phyloP scores from a whole-genome alignment of 2,113 vertebrate genomes.

The Tachysurus vachellii region DNA sequence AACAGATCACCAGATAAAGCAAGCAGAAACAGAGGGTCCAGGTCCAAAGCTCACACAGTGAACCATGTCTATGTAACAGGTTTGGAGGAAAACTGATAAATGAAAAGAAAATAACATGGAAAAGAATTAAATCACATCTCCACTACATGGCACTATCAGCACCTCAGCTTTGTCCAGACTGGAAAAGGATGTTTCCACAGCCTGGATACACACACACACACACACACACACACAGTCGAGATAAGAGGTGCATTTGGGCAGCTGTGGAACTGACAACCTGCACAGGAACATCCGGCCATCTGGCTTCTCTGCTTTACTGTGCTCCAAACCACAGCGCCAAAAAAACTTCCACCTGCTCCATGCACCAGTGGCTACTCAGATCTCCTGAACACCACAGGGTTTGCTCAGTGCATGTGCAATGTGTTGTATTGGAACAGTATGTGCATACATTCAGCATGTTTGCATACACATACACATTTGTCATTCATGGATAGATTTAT shows the following conservation, averaged over 20 bases:
- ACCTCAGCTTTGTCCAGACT: conserved; percentile 35
- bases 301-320: conserved; percentile 67
- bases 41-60: conserved; percentile 31
- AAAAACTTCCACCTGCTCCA: conserved; percentile 57
- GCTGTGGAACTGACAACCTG: conserved; percentile 56
- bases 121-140: conserved; percentile 44
- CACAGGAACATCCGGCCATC: conserved; percentile 66
- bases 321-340: conserved; percentile 61
- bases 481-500: conserved; percentile 3
- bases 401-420: not conserved
- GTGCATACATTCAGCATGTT: not conserved
- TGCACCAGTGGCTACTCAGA: conserved; percentile 52
- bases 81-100: conserved; percentile 20
- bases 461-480: conserved; percentile 9
- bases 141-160: conserved; percentile 39
- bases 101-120: conserved; percentile 17
- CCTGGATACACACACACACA: conserved; percentile 54
- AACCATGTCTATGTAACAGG: conserved; percentile 37
- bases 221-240: conserved; percentile 54
- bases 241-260: conserved; percentile 64
- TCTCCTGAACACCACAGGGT: conserved; percentile 24
- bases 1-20: conserved; percentile 40
- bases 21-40: conserved; percentile 42
- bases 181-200: conserved; percentile 53
- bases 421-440: not conserved